Conservation (phyloP, 2,797 vertebrate genomes). For the Trichosurus vulpecula region DNA sequence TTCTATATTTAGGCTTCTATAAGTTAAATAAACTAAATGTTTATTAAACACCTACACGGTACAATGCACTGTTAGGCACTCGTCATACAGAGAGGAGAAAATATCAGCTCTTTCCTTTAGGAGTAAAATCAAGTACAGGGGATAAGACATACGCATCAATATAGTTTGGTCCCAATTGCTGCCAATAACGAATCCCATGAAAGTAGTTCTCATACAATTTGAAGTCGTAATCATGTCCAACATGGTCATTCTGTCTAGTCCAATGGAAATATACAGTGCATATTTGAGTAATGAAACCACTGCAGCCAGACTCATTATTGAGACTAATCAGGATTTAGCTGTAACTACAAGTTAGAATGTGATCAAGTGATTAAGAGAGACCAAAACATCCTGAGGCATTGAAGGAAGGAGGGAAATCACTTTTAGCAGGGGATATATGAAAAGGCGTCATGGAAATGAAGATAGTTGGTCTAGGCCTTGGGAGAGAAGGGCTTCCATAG, state of each 20-base stretch:
- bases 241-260: background rate
- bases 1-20: background rate
- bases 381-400: background rate
- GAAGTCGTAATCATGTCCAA: background rate
- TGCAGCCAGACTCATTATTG: background rate
- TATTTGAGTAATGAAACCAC: background rate
- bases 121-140: background rate
- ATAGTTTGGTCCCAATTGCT: background rate
- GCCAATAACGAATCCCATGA: background rate
- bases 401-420: background rate
- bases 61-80: background rate
- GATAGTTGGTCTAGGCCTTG: background rate
- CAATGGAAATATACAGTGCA: background rate
- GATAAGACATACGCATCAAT: background rate
- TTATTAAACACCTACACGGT: background rate
- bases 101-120: background rate
- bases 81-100: background rate
- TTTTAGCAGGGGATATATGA: background rate
- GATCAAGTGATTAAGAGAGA: background rate
- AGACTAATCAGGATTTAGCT: background rate
- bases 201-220: background rate
- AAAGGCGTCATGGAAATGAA: background rate
- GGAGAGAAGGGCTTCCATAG: background rate
- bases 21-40: background rate
- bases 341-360: background rate